phyloP scores from a whole-genome alignment of 2,888 invertebrate genomes.

The Andrena trimmerana region DNA sequence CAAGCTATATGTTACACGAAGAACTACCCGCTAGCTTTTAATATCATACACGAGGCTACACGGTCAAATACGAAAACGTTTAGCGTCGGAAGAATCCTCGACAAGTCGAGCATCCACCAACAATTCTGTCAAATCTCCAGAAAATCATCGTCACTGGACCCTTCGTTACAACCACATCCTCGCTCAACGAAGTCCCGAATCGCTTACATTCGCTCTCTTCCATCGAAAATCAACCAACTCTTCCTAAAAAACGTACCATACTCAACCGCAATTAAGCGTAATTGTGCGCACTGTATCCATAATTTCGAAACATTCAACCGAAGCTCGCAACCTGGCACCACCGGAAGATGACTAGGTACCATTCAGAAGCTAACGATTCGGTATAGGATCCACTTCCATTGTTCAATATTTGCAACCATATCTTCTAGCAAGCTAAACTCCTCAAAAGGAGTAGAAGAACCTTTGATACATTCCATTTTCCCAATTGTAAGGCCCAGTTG shows the following conservation, averaged over 20 bases:
- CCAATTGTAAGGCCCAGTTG: not conserved
- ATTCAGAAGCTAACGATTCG: too few species aligned
- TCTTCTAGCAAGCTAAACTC: too few species aligned
- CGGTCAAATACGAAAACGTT: slow-evolving; percentile 63
- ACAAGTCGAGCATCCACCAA: slow-evolving; percentile 8
- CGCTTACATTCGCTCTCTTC: not conserved
- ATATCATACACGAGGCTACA: slow-evolving; percentile 69
- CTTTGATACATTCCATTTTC: not conserved
- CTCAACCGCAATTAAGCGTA: slow-evolving; percentile 21
- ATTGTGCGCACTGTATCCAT: slow-evolving; percentile 29
- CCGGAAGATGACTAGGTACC: not conserved
- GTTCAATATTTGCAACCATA: too few species aligned
- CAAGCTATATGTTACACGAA: slow-evolving; percentile 68
- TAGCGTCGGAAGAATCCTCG: slow-evolving; percentile 29
- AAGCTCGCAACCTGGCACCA: not conserved
- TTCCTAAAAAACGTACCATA: not conserved
- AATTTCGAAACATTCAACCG: not conserved
- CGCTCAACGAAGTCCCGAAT: slow-evolving; percentile 19
- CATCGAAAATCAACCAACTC: too few species aligned
- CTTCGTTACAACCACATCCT: slow-evolving; percentile 55
- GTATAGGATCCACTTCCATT: too few species aligned
- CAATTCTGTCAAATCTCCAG: not conserved
- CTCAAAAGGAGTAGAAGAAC: not conserved
- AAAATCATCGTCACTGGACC: slow-evolving; percentile 16
- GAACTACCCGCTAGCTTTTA: slow-evolving; percentile 56